phyloP scores from a whole-genome alignment of 2,797 vertebrate species.

The Momotus momota region DNA sequence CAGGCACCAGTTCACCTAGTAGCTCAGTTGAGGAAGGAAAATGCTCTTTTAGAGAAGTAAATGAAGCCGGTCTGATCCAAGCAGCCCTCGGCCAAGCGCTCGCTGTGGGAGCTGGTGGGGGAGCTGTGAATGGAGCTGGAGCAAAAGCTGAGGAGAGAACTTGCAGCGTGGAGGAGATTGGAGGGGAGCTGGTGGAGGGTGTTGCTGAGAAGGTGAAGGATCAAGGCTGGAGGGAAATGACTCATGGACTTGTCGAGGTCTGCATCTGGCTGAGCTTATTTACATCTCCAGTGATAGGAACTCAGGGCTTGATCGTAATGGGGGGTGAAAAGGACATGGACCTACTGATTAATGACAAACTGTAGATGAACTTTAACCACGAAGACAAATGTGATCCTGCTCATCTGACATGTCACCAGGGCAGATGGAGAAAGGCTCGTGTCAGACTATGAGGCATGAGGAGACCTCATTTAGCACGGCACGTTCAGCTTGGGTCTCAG shows the following conservation, averaged over 20 bases:
- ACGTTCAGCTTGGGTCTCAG: rapidly evolving
- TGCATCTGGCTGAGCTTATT: background rate
- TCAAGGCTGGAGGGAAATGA: background rate
- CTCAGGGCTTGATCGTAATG: background rate
- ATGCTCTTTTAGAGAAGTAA: background rate
- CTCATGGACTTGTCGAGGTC: background rate
- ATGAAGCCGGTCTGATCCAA: background rate
- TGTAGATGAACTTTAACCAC: background rate
- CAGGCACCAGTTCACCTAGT: background rate
- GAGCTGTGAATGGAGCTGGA: background rate
- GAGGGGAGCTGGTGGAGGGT: background rate
- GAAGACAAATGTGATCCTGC: background rate
- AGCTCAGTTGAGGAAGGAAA: background rate
- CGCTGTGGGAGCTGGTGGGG: background rate
- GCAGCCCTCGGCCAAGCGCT: background rate
- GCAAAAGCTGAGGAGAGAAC: background rate
- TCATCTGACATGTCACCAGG: background rate
- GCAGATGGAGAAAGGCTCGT: background rate
- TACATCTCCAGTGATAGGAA: background rate
- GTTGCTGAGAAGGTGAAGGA: background rate
- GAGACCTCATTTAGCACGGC: background rate
- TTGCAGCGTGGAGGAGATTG: rapidly evolving
- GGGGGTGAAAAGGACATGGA: constrained; percentile 55
- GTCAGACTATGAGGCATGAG: rapidly evolving
- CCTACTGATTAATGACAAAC: background rate